Evolutionary conservation across 2,888 invertebrate species (phyloP).

Genomic region (Leptopilina syphax): DNA sequence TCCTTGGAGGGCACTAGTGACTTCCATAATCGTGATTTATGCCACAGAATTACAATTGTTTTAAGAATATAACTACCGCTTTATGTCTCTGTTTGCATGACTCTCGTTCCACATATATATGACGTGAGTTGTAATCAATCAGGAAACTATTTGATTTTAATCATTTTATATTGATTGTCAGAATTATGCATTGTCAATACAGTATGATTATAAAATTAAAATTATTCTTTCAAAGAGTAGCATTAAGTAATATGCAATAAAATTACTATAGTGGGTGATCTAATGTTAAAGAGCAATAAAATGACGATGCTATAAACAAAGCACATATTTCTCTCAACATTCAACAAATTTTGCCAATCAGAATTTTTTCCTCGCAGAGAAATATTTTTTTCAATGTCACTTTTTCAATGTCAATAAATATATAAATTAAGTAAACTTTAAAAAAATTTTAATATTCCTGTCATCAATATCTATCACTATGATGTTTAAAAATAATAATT

Average conservation of each 20-base stretch:
- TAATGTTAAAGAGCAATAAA: not conserved
- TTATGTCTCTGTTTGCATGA: conserved; percentile 31
- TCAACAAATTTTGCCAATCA: not conserved
- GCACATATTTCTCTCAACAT: not conserved
- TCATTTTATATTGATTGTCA: not conserved
- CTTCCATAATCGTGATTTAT: conserved; percentile 34
- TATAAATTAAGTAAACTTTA: no score
- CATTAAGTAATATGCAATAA: not conserved
- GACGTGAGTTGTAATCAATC: conserved; percentile 9
- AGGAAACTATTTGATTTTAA: not conserved
- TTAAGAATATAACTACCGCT: conserved; percentile 32
- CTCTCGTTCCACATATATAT: not conserved
- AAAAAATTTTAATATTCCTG: no score
- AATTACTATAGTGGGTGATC: not conserved
- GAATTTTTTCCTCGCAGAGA: no score
- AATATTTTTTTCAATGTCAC: not conserved
- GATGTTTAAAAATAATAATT: no score
- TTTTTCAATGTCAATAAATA: no score
- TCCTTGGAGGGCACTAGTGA: conserved; percentile 1
- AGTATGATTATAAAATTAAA: not conserved
- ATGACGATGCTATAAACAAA: not conserved
- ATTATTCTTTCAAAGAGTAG: not conserved
- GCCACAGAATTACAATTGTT: conserved; percentile 21
- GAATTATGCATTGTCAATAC: not conserved
- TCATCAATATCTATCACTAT: no score